A percentile compares a stretch with the other conserved stretches of the same genome.
These are phyloP conservation scores for Cheirogaleus medius DNA, from an alignment of 2,113 vertebrate species.

Conservation along the genomic window DNA sequence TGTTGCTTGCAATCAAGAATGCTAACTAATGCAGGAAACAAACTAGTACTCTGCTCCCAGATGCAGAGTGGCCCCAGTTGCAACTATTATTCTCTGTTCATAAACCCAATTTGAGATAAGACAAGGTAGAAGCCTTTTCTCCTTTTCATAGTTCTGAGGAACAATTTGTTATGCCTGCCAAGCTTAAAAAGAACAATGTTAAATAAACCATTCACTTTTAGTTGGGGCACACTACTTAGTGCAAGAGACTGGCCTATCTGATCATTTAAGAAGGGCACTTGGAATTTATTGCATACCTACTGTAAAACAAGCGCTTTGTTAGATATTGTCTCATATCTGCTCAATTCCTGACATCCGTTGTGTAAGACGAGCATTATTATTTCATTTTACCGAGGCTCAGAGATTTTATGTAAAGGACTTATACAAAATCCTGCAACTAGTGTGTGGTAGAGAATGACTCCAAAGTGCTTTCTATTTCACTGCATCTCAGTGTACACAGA, in stretches of 20 bases:
- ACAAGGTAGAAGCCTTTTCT: background rate
- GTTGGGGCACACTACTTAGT: background rate
- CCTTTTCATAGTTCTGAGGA: background rate
- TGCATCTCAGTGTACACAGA: background rate
- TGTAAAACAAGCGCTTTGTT: background rate
- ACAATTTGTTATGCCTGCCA: background rate
- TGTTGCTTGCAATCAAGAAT: background rate
- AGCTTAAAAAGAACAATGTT: background rate
- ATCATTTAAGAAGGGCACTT: background rate
- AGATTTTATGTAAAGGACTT: background rate
- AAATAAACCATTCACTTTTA: fast-evolving
- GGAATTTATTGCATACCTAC: background rate
- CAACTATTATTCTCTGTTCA: background rate
- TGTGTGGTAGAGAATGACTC: background rate
- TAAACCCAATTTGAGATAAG: background rate
- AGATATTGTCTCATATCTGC: background rate
- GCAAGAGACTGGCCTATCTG: background rate
- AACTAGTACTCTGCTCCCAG: background rate
- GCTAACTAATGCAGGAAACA: background rate
- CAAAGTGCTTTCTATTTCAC: background rate
- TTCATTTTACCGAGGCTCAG: background rate
- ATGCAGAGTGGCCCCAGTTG: background rate
- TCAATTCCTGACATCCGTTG: background rate
- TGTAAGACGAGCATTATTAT: background rate
- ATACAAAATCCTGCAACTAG: background rate